A percentile compares a stretch with the other conserved stretches of the same genome.
These are phyloP conservation scores for Melanargia galathea DNA, from an alignment of 2,888 invertebrate species.

Conservation along the genomic window DNA sequence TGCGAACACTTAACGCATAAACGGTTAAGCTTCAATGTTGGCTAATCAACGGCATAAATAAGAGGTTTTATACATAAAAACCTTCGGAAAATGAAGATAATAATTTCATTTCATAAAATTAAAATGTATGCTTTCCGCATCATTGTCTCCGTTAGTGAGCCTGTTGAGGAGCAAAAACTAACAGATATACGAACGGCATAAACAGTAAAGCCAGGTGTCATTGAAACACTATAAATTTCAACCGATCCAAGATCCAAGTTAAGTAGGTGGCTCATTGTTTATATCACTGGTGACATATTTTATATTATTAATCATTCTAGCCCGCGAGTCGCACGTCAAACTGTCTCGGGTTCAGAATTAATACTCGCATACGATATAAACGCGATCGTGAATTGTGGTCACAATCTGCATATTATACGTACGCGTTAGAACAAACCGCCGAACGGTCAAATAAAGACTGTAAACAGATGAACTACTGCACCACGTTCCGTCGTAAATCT, in stretches of 20 bases:
- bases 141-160: constrained; percentile 28
- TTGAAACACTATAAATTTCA: constrained; percentile 30
- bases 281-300: constrained; percentile 38
- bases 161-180: constrained; percentile 18
- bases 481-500: constrained; percentile 62
- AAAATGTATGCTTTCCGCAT: constrained; percentile 33
- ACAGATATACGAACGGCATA: constrained; percentile 20
- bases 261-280: constrained; percentile 34
- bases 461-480: constrained; percentile 60
- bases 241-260: constrained; percentile 16
- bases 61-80: background rate
- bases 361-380: constrained; percentile 56
- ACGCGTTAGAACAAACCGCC: constrained; percentile 55
- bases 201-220: constrained; percentile 26
- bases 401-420: constrained; percentile 55
- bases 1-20: constrained; percentile 15
- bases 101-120: constrained; percentile 29
- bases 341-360: constrained; percentile 43
- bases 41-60: constrained; percentile 5
- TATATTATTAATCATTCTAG: constrained; percentile 38
- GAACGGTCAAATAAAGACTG: constrained; percentile 65
- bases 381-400: constrained; percentile 57
- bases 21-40: constrained; percentile 14
- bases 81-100: constrained; percentile 22
- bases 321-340: constrained; percentile 35